phyloP scores from a whole-genome alignment of 2,888 invertebrate genomes.

The Sinopyrophorus schimmeli region DNA sequence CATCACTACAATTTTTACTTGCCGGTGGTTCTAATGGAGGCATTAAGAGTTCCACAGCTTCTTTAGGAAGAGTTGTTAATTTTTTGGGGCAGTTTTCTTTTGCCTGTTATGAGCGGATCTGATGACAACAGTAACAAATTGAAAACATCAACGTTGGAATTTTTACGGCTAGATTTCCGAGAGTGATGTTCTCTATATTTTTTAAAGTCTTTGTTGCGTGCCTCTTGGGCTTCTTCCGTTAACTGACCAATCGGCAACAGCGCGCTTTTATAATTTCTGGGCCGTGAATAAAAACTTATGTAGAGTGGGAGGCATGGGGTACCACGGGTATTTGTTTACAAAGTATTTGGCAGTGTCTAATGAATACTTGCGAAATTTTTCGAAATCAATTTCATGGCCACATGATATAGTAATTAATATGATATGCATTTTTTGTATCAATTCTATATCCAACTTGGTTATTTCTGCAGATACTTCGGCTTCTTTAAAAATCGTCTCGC shows the following conservation, averaged over 20 bases:
- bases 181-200: conserved; percentile 8
- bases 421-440: conserved; percentile 23
- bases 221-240: conserved; percentile 9
- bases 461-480: conserved; percentile 19
- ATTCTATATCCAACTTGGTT: conserved; percentile 12
- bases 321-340: conserved; percentile 21
- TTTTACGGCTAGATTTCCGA: background rate
- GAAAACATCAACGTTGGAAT: background rate
- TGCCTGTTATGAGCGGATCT: conserved; percentile 6
- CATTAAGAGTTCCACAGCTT: conserved; percentile 4
- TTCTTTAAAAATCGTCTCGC: conserved; percentile 26
- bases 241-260: conserved; percentile 25
- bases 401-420: conserved; percentile 22
- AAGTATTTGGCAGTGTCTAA: conserved; percentile 18
- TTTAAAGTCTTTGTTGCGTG: conserved; percentile 11
- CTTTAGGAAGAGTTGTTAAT: conserved; percentile 1
- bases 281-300: conserved; percentile 27
- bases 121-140: background rate
- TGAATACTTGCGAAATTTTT: conserved; percentile 14
- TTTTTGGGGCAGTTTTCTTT: conserved; percentile 1
- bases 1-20: no score
- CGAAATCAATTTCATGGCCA: conserved; percentile 19
- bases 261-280: conserved; percentile 20
- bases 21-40: no score
- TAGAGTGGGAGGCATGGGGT: conserved; percentile 17